phyloP scores from a whole-genome alignment of 2,797 vertebrate genomes.

The Stomatorhinus walkeri region DNA sequence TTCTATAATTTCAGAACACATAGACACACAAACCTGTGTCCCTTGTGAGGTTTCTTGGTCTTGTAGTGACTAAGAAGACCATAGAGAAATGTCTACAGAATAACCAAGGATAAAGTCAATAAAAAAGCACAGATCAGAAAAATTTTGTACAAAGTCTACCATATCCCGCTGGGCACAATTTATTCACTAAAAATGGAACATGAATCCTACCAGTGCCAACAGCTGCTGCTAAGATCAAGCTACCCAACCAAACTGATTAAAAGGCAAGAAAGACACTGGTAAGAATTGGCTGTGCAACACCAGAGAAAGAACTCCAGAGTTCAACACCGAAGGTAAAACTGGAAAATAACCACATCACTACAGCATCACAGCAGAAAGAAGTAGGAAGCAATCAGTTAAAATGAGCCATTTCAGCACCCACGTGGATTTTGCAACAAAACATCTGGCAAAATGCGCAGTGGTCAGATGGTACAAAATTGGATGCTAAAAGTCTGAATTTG shows the following conservation, averaged over 20 bases:
- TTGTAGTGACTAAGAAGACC: neutral
- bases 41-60: neutral
- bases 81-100: neutral
- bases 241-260: neutral
- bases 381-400: neutral
- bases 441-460: neutral
- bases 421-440: neutral
- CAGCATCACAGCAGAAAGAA: neutral
- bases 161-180: neutral
- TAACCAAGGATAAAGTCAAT: conserved; percentile 3
- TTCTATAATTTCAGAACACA: neutral
- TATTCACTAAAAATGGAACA: neutral
- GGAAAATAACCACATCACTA: neutral
- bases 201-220: neutral
- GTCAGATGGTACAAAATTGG: neutral
- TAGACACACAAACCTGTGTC: neutral
- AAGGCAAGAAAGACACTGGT: neutral
- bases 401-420: neutral
- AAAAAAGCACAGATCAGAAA: neutral
- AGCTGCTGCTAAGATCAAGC: neutral
- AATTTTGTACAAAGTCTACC: neutral
- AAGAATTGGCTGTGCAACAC: neutral
- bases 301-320: neutral
- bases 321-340: neutral
- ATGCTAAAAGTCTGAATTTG: neutral